Conservation (phyloP, 2,888 invertebrate genomes). For the Drosophila paramelanica region DNA sequence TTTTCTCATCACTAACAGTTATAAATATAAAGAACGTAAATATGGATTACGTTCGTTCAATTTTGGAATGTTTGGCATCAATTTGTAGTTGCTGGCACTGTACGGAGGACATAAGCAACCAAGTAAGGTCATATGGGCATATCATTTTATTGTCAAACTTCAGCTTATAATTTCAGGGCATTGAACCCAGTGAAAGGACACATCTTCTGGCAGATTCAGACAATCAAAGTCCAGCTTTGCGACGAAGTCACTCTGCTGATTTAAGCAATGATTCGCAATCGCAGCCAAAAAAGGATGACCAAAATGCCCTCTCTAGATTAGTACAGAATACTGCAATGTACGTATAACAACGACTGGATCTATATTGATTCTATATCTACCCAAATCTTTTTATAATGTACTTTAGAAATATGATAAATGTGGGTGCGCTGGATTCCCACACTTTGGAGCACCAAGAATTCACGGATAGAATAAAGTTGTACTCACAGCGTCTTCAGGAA, state of each 20-base stretch:
- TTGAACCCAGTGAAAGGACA: constrained; percentile 89
- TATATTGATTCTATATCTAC: constrained; percentile 6
- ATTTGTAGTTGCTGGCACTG: constrained; percentile 84
- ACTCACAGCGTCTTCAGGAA: constrained; percentile 87
- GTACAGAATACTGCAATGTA: constrained; percentile 96
- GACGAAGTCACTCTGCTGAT: constrained; percentile 90
- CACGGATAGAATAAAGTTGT: constrained; percentile 91
- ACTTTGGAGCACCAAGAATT: constrained; percentile 95
- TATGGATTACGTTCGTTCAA: constrained; percentile 83
- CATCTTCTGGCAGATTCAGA: constrained; percentile 92
- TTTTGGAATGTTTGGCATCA: constrained; percentile 81
- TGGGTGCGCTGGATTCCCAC: constrained; percentile 95
- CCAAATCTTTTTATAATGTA: neutral
- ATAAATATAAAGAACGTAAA: constrained; percentile 24
- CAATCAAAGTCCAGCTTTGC: constrained; percentile 90
- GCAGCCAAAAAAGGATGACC: constrained; percentile 93
- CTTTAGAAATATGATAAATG: constrained; percentile 95
- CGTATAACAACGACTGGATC: constrained; percentile 74
- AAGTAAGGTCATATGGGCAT: constrained; percentile 60
- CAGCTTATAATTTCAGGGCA: constrained; percentile 62
- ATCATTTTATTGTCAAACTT: neutral
- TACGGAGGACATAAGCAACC: constrained; percentile 80
- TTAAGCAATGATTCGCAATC: constrained; percentile 87
- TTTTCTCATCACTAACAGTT: constrained; percentile 20
- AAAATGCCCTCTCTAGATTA: constrained; percentile 94